Evolutionary conservation across 2,113 vertebrate species (phyloP), one percentile per base, ranked within the genome.

Genomic region (Pandion haliaetus): DNA sequence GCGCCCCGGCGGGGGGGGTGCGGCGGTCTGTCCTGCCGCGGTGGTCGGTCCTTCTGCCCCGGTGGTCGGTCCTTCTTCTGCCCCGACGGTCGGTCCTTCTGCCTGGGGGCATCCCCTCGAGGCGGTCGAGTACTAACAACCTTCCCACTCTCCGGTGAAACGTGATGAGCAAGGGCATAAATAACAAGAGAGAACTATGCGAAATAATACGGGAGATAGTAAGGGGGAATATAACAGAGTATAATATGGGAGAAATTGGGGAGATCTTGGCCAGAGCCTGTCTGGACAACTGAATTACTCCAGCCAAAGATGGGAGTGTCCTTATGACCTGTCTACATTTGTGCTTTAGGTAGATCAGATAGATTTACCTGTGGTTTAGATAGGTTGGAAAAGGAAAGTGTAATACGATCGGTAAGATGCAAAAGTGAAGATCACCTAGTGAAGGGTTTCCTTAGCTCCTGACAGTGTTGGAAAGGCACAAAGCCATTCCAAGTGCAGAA

Each of bases 161-260:
- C 16, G 38, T 5, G 14, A 3, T 32, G 34, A 19, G 12, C 19
- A 12, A n/a, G 47, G 26, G 19, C n/a, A 1, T 16, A 9, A 14
- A 8, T 17, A 49, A 15, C 3, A 17, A 1, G 12, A 8, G n/a
- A 21, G 17, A 32, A 10, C 5, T 15, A 13, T 4, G 28, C 9
- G 16, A 24, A 15, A 7, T 10, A 6, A 1, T 1, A 3, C 0
- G 0, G 42, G 11, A 7, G 17, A 14, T 9, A 8, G 5, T 8
- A 6, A 29, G 2, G 9, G 2, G 2, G 1, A 6, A 21, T n/a
- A 1, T 17, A 10, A 3, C 4, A 1, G 1, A 6, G 18, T n/a
- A 1, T 17, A 13, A 5, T 6, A 2, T 0, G 1, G 38, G 45
- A 9, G 25, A 16, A 38, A 31, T 25, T 3, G 2, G 34, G 12